Base-by-base conservation (phyloP, 2,888 invertebrate species). In the Sphaerophoria taeniata region DNA sequence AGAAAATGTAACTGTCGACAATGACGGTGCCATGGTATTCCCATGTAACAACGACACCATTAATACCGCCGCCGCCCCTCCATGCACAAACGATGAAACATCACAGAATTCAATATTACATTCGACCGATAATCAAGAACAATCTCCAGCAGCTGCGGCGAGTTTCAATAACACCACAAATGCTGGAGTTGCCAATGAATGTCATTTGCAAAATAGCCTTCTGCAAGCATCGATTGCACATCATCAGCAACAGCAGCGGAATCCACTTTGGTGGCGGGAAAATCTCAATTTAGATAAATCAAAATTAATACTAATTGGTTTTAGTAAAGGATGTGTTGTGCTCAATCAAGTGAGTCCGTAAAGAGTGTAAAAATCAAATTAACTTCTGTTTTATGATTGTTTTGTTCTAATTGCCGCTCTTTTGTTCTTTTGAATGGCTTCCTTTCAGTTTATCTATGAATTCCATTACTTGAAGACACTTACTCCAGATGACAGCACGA, bases 291-390 rank as follows among this genome's bases (percentile, higher is more conserved):
- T 95, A 89, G 94, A 95, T 89, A 93, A 94, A 89, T 92, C 93
- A 4, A 92, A 93, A 85, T 92, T 96, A 80, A 93, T 94, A 58
- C 91, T 97, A 87, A 94, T 97, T 80, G 98, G 97, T 2, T 98
- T 98, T 92, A 98, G 98, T 92, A 98, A 98, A 93, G 98, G 98
- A 78, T 97, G 97, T 92, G 96, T 97, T 78, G 98, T 98, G 81
- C 94, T 98, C 89, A 98, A 98, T 93, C 98, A 92, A 92, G 92
- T 92, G 91, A 92, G 92, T 91, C 89, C 89, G 78, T 78, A 88
- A 88, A 89, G 88, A 89, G 89, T 91, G 91, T 91, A 91, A 91
- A 90, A 90, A 90, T 90, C 90, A 89, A 87, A 87, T 74, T 84
- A 75, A 86, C 81, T 34, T 61, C 45, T 16, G 12, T 34, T 16